phyloP scores from a whole-genome alignment of 2,888 invertebrate genomes.

The Hirtodrosophila alboralis region DNA sequence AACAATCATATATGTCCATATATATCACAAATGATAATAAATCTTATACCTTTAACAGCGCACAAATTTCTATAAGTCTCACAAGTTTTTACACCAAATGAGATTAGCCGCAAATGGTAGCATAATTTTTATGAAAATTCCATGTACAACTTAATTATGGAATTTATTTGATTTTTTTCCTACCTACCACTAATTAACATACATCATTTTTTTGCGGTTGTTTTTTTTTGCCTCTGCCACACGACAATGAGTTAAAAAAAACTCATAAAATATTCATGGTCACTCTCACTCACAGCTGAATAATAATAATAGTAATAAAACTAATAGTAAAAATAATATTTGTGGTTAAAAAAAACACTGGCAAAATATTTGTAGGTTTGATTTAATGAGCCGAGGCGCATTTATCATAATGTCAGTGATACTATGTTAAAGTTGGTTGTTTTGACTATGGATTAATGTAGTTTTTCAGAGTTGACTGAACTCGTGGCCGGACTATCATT shows the following conservation, averaged over 20 bases:
- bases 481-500: slow-evolving; percentile 19
- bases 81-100: slow-evolving; percentile 28
- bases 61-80: not conserved
- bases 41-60: slow-evolving; percentile 18
- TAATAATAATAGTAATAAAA: slow-evolving; percentile 12
- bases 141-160: slow-evolving; percentile 67
- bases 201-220: slow-evolving; percentile 48
- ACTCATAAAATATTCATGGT: slow-evolving; percentile 34
- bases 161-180: slow-evolving; percentile 19
- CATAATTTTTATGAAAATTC: slow-evolving; percentile 41
- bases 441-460: slow-evolving; percentile 44
- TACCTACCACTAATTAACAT: slow-evolving; percentile 58
- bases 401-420: slow-evolving; percentile 62
- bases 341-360: slow-evolving; percentile 8
- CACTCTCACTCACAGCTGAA: slow-evolving; percentile 51
- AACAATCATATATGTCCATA: slow-evolving; percentile 18
- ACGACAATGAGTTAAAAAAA: slow-evolving; percentile 40
- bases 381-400: slow-evolving; percentile 71
- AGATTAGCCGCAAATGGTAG: slow-evolving; percentile 52
- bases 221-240: slow-evolving; percentile 29
- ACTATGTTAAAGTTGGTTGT: slow-evolving; percentile 22
- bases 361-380: slow-evolving; percentile 34
- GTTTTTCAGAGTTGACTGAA: slow-evolving; percentile 63
- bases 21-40: slow-evolving; percentile 28
- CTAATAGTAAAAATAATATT: slow-evolving; percentile 16